Base-by-base conservation (phyloP, 2,113 vertebrate genomes). In the Micronisus gabar region DNA sequence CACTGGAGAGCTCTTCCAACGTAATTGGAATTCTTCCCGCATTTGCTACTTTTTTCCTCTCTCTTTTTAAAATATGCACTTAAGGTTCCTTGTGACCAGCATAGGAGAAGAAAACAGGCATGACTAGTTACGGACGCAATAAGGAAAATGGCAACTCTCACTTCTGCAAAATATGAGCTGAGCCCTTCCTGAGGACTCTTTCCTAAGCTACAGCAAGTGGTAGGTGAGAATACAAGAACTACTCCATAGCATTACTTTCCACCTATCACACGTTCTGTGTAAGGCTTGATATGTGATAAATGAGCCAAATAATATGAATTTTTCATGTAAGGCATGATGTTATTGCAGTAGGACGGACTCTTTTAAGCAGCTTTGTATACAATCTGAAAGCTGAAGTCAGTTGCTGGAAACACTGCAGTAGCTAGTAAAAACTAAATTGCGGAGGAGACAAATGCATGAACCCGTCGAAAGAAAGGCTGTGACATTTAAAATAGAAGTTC, bases 41-140 rank as follows among this genome's bases (percentile, higher is more conserved):
- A 55, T 76, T 30, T 23, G 53, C 17, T 27, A 25, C 19, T 47
- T 76, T 55, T 67, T 20, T 40, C 5, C 2, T 1, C 16, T 21
- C 3, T 2, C 5, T 47, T 41, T 70, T 45, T 38, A 15, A 21
- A 81, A 34, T 15, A 7, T 0, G 0, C 22, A 18, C 7, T 9
- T n/a, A 16, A 50, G 9, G 20, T 9, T 88, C 41, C 67, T 47
- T 18, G 25, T 72, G 86, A 32, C 6, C 79, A 50, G 52, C 38
- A 36, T 2, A 52, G 41, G 25, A 73, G 43, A 70, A 88, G 41
- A 59, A 88, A 88, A 32, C 53, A 52, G 67, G 70, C 13, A 7
- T 2, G 53, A 41, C 38, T 38, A 32, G 13, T 34, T 50, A 29
- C 1, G 14, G 67, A 11, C 1, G 1, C 15, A 61, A 0, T 3